Evolutionary conservation across 2,113 vertebrate species (phyloP).

Genomic region (Labeo catla): DNA sequence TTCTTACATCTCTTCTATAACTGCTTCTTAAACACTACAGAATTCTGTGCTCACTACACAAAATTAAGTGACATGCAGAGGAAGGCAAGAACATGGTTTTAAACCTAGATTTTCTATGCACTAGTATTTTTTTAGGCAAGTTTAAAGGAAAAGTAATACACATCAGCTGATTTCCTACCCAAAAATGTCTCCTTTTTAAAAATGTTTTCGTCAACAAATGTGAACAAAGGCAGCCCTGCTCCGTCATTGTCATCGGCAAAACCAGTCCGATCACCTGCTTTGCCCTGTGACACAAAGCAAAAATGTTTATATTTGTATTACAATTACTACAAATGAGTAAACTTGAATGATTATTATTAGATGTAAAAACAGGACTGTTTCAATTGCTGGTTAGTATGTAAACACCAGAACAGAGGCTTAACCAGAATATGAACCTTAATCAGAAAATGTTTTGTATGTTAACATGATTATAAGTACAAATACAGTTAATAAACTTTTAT

Average conservation of each 20-base stretch:
- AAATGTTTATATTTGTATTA: too few relatives aligned
- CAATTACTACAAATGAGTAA: background rate
- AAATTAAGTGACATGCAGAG: background rate
- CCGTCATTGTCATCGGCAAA: conserved; percentile 63
- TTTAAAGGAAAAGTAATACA: too few relatives aligned
- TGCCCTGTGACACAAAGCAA: conserved; percentile 67
- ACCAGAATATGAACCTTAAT: background rate
- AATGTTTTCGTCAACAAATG: conserved; percentile 77
- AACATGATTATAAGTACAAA: background rate
- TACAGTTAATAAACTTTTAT: background rate
- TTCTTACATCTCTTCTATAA: background rate
- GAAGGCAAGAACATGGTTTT: background rate
- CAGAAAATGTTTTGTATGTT: background rate
- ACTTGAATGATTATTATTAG: background rate
- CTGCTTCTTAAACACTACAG: background rate
- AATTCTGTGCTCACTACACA: too few relatives aligned
- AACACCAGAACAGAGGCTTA: background rate
- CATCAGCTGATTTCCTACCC: conserved; percentile 59
- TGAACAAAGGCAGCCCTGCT: conserved; percentile 75
- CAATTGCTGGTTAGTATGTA: background rate
- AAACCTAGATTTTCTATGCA: background rate
- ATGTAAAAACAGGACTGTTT: background rate
- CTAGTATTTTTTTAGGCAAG: too few relatives aligned
- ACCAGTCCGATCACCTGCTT: conserved; percentile 65
- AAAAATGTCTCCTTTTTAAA: conserved; percentile 83